Percentiles rank a stretch among this genome's conserved stretches.
These are phyloP conservation scores for Spea bombifrons DNA, from an alignment of 2,113 vertebrate genomes.

Conservation along the genomic window DNA sequence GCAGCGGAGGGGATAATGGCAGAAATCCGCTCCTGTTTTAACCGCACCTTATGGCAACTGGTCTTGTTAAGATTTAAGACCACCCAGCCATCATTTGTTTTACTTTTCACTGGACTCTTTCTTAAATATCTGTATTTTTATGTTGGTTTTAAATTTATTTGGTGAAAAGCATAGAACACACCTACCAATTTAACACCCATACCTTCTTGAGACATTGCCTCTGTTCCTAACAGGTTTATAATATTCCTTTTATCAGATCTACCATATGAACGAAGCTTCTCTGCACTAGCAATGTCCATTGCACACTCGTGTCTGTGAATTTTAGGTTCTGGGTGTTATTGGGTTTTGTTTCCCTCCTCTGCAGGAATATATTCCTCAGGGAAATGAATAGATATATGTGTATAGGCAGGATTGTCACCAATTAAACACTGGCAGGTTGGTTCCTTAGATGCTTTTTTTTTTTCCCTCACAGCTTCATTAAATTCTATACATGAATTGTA, in stretches of 20 bases:
- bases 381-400: conserved; percentile 52
- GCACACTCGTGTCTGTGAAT: conserved; percentile 59
- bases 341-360: not conserved
- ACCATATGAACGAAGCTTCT: conserved; percentile 59
- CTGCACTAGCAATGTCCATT: conserved; percentile 59
- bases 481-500: conserved; percentile 46
- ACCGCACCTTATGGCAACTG: conserved; percentile 32
- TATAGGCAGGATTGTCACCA: conserved; percentile 9
- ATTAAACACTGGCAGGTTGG: conserved; percentile 31
- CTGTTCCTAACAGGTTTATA: not conserved
- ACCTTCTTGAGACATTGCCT: not conserved
- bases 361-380: conserved; percentile 50
- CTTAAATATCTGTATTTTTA: not conserved
- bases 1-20: conserved; percentile 5
- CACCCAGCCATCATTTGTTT: not conserved
- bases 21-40: conserved; percentile 50
- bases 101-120: not conserved
- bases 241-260: conserved; percentile 34
- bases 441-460: conserved; percentile 5
- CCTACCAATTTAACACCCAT: too few species aligned
- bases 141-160: not conserved
- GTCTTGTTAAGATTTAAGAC: not conserved
- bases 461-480: conserved; percentile 33
- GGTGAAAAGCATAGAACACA: not conserved
- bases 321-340: conserved; percentile 70